Percentiles rank a stretch among this genome's conserved stretches.
Evolutionary conservation across 1,140 invertebrate genomes (phyloP).

Genomic region (Lerema accius): DNA sequence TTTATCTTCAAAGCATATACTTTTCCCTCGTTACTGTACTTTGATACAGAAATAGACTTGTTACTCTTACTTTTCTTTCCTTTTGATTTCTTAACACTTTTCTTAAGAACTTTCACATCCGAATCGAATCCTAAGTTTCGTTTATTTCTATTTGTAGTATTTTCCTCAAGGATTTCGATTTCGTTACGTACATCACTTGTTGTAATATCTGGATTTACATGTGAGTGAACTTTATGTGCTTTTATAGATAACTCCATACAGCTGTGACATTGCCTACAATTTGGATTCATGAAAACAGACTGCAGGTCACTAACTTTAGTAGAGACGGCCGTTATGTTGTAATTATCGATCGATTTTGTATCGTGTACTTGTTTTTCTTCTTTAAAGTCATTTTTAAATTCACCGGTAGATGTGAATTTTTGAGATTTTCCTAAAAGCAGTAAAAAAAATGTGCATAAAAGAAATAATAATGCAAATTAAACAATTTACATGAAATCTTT

Average conservation of each 20-base stretch:
- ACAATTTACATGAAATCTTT: too few relatives aligned
- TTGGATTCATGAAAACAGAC: conserved; percentile 47
- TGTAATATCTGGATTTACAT: conserved; percentile 34
- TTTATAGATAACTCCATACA: conserved; percentile 64
- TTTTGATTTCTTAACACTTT: conserved; percentile 37
- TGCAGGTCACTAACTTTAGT: conserved; percentile 48
- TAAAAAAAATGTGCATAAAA: background rate
- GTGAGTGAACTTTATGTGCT: conserved; percentile 43
- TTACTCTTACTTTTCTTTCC: conserved; percentile 47
- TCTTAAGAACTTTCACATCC: conserved; percentile 16
- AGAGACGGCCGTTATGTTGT: conserved; percentile 34
- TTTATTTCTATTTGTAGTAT: conserved; percentile 38
- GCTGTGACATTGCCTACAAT: conserved; percentile 46
- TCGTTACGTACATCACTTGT: conserved; percentile 44
- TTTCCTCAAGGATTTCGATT: conserved; percentile 32
- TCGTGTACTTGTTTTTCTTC: conserved; percentile 38
- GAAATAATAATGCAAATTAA: too few relatives aligned
- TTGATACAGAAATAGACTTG: conserved; percentile 53
- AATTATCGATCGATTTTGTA: conserved; percentile 43
- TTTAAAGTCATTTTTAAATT: conserved; percentile 27
- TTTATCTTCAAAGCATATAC: conserved; percentile 65
- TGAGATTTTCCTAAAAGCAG: conserved; percentile 4
- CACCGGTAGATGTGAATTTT: background rate
- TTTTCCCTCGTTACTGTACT: conserved; percentile 55
- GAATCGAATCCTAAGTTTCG: conserved; percentile 9